phyloP scores from a whole-genome alignment of 1,140 invertebrate genomes.

The Ceratosolen solmsi region DNA sequence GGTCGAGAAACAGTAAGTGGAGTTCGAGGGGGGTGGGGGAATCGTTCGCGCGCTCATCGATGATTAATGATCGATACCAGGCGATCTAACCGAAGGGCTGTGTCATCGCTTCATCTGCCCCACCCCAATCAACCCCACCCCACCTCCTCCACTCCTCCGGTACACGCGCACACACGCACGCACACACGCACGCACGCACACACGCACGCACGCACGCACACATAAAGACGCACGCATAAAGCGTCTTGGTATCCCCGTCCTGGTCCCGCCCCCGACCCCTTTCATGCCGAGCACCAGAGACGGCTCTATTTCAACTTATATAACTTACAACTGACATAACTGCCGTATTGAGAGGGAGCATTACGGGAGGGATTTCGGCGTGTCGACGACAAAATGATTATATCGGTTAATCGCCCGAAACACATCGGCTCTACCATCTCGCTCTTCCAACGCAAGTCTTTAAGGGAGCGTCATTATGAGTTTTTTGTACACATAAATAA shows the following conservation, averaged over 20 bases:
- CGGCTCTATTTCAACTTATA: slow-evolving; percentile 45
- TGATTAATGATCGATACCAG: slow-evolving; percentile 68
- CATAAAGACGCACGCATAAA: too few relatives aligned
- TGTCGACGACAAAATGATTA: slow-evolving; percentile 12
- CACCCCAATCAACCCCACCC: slow-evolving; percentile 28
- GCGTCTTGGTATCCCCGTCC: too few relatives aligned
- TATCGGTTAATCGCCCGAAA: not conserved
- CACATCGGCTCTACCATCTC: not conserved
- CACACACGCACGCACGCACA: too few relatives aligned
- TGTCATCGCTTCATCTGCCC: slow-evolving; percentile 63
- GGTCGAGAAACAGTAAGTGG: slow-evolving; percentile 42
- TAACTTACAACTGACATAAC: not conserved
- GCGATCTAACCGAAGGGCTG: slow-evolving; percentile 57
- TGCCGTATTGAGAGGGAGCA: not conserved
- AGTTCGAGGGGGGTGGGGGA: slow-evolving; percentile 38
- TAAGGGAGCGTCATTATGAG: not conserved
- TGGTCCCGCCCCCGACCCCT: too few relatives aligned
- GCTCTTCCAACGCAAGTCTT: not conserved
- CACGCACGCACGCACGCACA: too few relatives aligned
- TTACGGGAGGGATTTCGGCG: too few relatives aligned
- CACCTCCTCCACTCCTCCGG: too few relatives aligned
- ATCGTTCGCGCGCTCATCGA: slow-evolving; percentile 50
- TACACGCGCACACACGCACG: too few relatives aligned
- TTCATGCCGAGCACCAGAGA: not conserved
- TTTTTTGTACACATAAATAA: not conserved